Base-by-base conservation (phyloP, 1,140 invertebrate species). In the Atopsyche davidsoni region DNA sequence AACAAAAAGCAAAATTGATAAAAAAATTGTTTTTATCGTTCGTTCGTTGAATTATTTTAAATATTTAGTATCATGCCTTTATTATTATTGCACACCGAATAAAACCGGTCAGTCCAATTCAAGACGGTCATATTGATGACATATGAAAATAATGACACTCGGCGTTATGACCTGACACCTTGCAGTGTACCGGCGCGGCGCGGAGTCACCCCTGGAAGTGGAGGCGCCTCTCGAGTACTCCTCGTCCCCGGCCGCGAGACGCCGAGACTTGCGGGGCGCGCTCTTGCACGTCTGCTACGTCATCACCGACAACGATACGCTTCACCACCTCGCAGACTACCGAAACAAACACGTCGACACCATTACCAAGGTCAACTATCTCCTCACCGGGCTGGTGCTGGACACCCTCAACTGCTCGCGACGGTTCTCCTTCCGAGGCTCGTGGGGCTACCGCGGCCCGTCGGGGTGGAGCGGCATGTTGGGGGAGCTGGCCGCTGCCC, bases 401-500 rank as follows among this genome's bases (percentile, higher is more conserved):
- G 63, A 75, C 19, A 75, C 75, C 22, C 59, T 81, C 54, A 82
- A 82, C 60, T 77, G 74, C 0, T 73, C 69, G 39, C 68, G 47
- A 48, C 36, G 43, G 0, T 19, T 60, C 3, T 44, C 60, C 3
- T 68, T 59, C 36, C 53, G 59, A 16, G 58, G 62, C 9, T 64
- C 59, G 0, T 83, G 81, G 81, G 81, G 81, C 9, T 79, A 79
- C 32, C 59, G 34, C 6, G 61, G 55, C 14, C 64, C 64, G 25
- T 48, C 69, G 47, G 69, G 69, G 0, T 83, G 80, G 79, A 80
- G 59, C 59, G 80, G 80, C 0, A 81, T 83, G 79, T 79, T 78
- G 24, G 80, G 80, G 2, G 69, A 78, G 63, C 57, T 83, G 40
- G 64, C 71, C 0, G 67, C 72, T 32, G 69, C 68, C 2, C 74